Evolutionary conservation across 2,888 invertebrate species (phyloP).

Genomic region (Luffia ferchaultella): DNA sequence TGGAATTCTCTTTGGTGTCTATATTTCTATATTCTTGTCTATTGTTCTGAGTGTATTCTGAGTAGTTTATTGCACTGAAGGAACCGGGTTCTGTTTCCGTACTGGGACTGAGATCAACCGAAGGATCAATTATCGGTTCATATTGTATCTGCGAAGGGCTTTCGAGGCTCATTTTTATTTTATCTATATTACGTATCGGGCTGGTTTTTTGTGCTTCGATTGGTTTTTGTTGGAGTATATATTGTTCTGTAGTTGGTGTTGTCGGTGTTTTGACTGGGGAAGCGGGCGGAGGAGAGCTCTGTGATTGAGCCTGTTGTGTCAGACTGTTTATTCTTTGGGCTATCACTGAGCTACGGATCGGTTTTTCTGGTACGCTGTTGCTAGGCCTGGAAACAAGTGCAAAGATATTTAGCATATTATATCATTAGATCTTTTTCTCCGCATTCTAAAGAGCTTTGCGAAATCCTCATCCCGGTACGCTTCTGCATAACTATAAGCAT

Average conservation of each 20-base stretch:
- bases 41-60: slow-evolving; percentile 25
- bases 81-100: slow-evolving; percentile 42
- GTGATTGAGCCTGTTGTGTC: slow-evolving; percentile 25
- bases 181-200: slow-evolving; percentile 51
- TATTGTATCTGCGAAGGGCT: slow-evolving; percentile 59
- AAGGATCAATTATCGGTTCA: slow-evolving; percentile 52
- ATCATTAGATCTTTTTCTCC: too few relatives aligned
- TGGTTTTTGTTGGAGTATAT: slow-evolving; percentile 22
- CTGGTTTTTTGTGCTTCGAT: slow-evolving; percentile 37
- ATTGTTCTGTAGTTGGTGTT: slow-evolving; percentile 14
- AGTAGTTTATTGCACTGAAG: slow-evolving; percentile 43
- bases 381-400: slow-evolving; percentile 2
- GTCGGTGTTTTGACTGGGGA: slow-evolving; percentile 18
- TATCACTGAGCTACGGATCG: slow-evolving; percentile 71
- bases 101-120: slow-evolving; percentile 46
- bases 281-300: slow-evolving; percentile 19
- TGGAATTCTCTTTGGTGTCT: slow-evolving; percentile 15
- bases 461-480: too few relatives aligned
- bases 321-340: slow-evolving; percentile 70
- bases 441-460: too few relatives aligned
- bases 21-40: slow-evolving; percentile 36
- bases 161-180: slow-evolving; percentile 55
- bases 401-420: too few relatives aligned
- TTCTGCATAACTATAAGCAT: too few relatives aligned
- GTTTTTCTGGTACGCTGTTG: slow-evolving; percentile 67